These are phyloP conservation scores for Pangasius macronema DNA, from an alignment of 2,797 vertebrate species.

Conservation along the genomic window DNA sequence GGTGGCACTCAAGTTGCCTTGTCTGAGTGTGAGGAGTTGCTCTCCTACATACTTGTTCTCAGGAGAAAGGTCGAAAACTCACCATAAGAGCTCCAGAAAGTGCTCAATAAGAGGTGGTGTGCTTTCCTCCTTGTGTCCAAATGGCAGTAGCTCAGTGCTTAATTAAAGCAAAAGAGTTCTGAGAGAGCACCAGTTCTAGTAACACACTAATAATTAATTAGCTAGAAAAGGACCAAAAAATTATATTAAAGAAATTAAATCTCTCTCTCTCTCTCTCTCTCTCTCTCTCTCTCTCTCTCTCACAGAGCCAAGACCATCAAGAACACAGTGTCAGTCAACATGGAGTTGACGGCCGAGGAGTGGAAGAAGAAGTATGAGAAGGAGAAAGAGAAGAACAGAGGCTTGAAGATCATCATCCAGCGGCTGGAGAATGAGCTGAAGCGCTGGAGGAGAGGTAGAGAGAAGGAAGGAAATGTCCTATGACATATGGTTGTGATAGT, in stretches of 20 bases:
- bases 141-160: neutral
- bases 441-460: constrained; percentile 74
- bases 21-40: no score
- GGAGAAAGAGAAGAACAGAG: constrained; percentile 80
- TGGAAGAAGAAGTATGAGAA: constrained; percentile 98
- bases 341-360: constrained; percentile 94
- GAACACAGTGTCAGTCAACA: constrained; percentile 94
- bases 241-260: neutral
- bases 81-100: no score
- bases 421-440: constrained; percentile 73
- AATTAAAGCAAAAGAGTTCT: neutral
- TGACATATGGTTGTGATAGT: neutral
- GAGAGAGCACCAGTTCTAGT: neutral
- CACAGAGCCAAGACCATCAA: constrained; percentile 95
- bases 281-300: neutral
- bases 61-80: no score
- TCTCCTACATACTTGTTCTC: no score
- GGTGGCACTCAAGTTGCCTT: neutral
- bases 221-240: neutral
- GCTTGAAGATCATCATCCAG: constrained; percentile 67
- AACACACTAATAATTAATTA: neutral
- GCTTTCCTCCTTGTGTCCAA: no score
- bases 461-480: neutral
- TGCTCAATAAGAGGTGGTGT: no score
- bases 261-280: neutral